Base-by-base conservation (phyloP, 2,888 invertebrate species). In the Hypolimnas misippus region DNA sequence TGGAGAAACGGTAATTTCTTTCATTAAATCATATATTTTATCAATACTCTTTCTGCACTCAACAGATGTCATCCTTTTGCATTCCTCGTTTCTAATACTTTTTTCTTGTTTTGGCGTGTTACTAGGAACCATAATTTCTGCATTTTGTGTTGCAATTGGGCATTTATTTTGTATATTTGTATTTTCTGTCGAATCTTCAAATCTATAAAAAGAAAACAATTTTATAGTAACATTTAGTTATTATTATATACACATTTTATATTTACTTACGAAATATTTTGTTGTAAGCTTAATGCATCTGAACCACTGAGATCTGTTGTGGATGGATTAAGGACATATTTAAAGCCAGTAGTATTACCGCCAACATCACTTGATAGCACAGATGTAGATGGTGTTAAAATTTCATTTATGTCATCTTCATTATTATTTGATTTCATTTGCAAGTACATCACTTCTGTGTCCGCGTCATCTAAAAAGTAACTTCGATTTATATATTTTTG, bases 41-140 rank as follows among this genome's bases (percentile, higher is more conserved):
- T 89, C 86, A 59, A 91, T 89, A 69, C 86, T 89, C 72, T 84
- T 85, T 68, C 83, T 81, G 62, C 86, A 89, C 71, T 87, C 84
- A 3, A 82, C 56, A 5, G 83, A 66, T 10, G 77, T 65, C 1
- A 70, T 14, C 65, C 77, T 62, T 79, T 83, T 4, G 62, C 5
- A 12, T 71, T 50, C 33, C 54, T 58, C 35, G 19, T 17, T 0
- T 25, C 46, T 46, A 21, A 1, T 46, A 42, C 29, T 70, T 29
- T 59, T 61, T 49, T 57, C 55, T 44, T 38, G 33, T 61, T 67
- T 68, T 5, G 64, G 69, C 5, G 74, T 67, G 66, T 79, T 80
- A 4, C 65, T 54, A 8, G 79, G 74, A n/a, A 72, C 75, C 51
- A 70, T 42, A 50, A 58, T 61, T 62, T 63, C 38, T 35, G 40